Evolutionary conservation across 2,888 invertebrate genomes (phyloP).

Genomic region (Empis livida): DNA sequence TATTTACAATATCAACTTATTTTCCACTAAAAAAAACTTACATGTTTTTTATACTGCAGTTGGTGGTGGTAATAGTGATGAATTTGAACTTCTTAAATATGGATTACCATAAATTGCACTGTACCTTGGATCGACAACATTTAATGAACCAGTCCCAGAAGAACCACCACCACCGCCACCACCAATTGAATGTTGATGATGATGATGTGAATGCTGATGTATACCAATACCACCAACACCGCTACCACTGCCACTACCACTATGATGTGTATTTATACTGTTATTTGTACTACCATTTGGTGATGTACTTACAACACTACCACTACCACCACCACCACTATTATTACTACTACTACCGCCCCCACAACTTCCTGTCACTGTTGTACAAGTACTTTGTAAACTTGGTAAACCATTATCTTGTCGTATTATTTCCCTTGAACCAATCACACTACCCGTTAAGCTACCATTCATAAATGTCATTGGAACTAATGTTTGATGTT

Average conservation of each 20-base stretch:
- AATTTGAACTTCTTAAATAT: constrained; percentile 59
- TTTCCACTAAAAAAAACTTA: background rate
- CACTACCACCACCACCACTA: constrained; percentile 15
- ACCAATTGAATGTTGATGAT: constrained; percentile 12
- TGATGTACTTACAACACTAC: constrained; percentile 33
- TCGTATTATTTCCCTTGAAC: constrained; percentile 24
- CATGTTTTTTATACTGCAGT: constrained; percentile 20
- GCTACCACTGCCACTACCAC: constrained; percentile 16
- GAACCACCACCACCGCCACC: no score
- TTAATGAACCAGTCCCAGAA: constrained; percentile 29
- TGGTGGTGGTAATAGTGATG: constrained; percentile 38
- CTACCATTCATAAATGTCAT: constrained; percentile 32
- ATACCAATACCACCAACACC: no score
- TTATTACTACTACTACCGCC: constrained; percentile 4
- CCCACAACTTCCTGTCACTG: background rate
- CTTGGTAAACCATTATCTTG: constrained; percentile 36
- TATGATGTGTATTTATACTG: constrained; percentile 28
- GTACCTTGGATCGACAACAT: constrained; percentile 57
- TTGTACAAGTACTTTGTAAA: constrained; percentile 22
- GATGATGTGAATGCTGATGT: background rate
- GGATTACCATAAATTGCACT: constrained; percentile 86
- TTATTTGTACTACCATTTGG: constrained; percentile 35
- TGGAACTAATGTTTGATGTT: constrained; percentile 17
- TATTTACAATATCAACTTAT: background rate
- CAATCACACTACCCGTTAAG: constrained; percentile 32